Evolutionary conservation across 2,888 invertebrate species (phyloP).

Genomic region (Latrodectus hesperus): DNA sequence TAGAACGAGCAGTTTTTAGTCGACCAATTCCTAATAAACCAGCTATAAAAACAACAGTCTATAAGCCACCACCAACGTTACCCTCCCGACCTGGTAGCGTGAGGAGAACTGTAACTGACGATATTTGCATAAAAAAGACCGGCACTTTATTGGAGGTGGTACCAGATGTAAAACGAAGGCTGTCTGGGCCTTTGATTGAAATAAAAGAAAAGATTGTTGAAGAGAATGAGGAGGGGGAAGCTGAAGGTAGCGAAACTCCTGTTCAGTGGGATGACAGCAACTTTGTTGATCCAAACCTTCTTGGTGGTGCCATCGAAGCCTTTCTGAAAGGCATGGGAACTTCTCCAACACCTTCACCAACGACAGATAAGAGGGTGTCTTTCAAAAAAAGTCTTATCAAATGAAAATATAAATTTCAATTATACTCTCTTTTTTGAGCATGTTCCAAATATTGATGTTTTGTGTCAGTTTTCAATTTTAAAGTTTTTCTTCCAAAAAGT

Average conservation of each 20-base stretch:
- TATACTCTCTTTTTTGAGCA: not conserved
- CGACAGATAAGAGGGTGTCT: slow-evolving; percentile 69
- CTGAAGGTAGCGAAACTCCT: slow-evolving; percentile 33
- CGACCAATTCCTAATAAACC: slow-evolving; percentile 8
- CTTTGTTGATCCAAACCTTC: slow-evolving; percentile 69
- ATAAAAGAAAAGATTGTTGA: slow-evolving; percentile 52
- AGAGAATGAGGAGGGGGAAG: slow-evolving; percentile 41
- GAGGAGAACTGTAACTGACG: slow-evolving; percentile 21
- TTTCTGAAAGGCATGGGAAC: slow-evolving; percentile 69
- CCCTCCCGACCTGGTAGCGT: not conserved
- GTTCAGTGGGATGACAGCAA: slow-evolving; percentile 71
- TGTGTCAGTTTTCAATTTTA: too few relatives aligned
- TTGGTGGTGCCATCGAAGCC: slow-evolving; percentile 71
- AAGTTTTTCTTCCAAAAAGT: too few relatives aligned
- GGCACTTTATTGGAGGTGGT: slow-evolving; percentile 50
- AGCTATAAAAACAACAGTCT: slow-evolving; percentile 29
- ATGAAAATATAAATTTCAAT: not conserved
- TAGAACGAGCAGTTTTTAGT: slow-evolving; percentile 8
- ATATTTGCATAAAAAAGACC: slow-evolving; percentile 45
- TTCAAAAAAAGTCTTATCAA: slow-evolving; percentile 69
- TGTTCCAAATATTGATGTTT: not conserved
- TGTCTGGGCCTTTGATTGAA: slow-evolving; percentile 55
- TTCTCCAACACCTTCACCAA: slow-evolving; percentile 38
- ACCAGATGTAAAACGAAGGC: slow-evolving; percentile 52
- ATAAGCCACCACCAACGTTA: slow-evolving; percentile 19